Conservation (phyloP, 30 jellyfish, hydroid and myxozoan genomes). For the Aurelia sp. region DNA sequence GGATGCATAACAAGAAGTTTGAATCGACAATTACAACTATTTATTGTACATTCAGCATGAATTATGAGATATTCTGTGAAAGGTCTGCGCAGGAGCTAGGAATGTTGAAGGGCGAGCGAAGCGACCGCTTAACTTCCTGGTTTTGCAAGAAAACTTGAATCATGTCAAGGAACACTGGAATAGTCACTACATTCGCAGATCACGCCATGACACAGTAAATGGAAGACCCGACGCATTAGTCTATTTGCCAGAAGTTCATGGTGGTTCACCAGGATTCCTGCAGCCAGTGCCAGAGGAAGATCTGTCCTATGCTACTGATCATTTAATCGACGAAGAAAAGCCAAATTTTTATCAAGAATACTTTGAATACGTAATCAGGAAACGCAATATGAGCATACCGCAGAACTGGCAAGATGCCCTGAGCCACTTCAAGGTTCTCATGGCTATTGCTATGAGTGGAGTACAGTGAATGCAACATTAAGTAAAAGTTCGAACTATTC, state of each 20-base stretch:
- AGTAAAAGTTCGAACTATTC: not conserved
- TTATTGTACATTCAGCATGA: too few relatives aligned
- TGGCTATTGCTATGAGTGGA: conserved; percentile 15
- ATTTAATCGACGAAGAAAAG: conserved; percentile 12
- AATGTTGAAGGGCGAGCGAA: too few relatives aligned
- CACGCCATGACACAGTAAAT: conserved; percentile 22
- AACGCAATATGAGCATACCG: conserved; percentile 20
- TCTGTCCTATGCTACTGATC: conserved; percentile 19
- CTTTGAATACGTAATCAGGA: conserved; percentile 19
- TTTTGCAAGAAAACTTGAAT: conserved; percentile 52
- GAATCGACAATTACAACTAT: too few relatives aligned
- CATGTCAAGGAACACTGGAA: too few relatives aligned
- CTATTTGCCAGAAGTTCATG: conserved; percentile 23
- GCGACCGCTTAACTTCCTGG: too few relatives aligned
- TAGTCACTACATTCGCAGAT: too few relatives aligned
- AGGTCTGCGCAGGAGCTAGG: too few relatives aligned
- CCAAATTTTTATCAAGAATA: conserved; percentile 10
- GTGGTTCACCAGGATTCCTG: conserved; percentile 8
- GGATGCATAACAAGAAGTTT: too few relatives aligned
- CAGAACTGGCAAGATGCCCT: conserved; percentile 30
- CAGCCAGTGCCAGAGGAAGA: conserved; percentile 19
- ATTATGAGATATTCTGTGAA: too few relatives aligned
- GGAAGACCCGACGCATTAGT: conserved; percentile 33
- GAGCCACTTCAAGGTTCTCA: conserved; percentile 11
- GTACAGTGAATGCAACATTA: not conserved